Percentiles rank a stretch among this genome's conserved stretches.
Conservation (phyloP, 2,113 vertebrate species). For the Motacilla tschutschensis region DNA sequence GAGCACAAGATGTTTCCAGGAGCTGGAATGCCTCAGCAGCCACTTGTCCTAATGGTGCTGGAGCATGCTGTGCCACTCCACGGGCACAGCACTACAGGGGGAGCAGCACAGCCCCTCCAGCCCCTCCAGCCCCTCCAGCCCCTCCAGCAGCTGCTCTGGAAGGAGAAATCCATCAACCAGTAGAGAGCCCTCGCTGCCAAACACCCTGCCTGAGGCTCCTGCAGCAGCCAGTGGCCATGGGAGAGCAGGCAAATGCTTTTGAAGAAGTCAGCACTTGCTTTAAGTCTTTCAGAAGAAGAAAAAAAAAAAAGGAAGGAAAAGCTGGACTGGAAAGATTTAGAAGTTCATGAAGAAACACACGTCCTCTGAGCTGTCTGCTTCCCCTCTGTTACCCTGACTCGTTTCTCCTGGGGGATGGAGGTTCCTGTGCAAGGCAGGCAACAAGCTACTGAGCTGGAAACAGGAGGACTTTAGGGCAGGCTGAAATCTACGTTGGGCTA, state of each 20-base stretch:
- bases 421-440: not conserved
- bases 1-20: not conserved
- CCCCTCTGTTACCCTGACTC: not conserved
- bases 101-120: not conserved
- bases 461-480: not conserved
- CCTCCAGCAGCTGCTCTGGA: not conserved
- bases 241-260: not conserved
- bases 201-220: accelerated
- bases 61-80: not conserved
- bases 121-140: too few species aligned
- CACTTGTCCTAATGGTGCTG: not conserved
- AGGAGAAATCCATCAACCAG: not conserved
- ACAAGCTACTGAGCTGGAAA: not conserved
- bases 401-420: not conserved
- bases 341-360: not conserved
- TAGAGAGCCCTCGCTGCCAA: accelerated
- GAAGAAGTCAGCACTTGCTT: not conserved
- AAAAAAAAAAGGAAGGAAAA: not conserved
- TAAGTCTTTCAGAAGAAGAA: not conserved
- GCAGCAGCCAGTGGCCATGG: not conserved
- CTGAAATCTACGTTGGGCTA: not conserved
- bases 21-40: not conserved
- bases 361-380: not conserved
- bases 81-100: accelerated
- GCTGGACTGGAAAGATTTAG: not conserved